A percentile compares a stretch with the other conserved stretches of the same genome.
phyloP scores from a whole-genome alignment of 92 coral and sea anemone species.

The Montipora capitata region DNA sequence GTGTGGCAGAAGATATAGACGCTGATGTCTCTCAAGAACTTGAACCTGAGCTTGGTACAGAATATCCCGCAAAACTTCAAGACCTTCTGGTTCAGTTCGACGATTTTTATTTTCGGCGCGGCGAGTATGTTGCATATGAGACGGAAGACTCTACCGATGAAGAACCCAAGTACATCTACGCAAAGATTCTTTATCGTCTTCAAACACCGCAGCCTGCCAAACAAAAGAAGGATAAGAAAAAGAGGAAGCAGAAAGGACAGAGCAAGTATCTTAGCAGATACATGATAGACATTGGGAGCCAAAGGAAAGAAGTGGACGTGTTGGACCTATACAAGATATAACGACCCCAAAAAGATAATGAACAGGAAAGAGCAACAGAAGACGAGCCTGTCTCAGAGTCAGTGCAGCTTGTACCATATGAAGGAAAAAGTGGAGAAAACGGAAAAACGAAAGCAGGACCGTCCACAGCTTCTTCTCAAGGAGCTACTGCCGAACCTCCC shows the following conservation, averaged over 20 bases:
- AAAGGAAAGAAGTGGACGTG: constrained; percentile 84
- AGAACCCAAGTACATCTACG: constrained; percentile 69
- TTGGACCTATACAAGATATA: constrained; percentile 86
- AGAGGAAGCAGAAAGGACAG: constrained; percentile 70
- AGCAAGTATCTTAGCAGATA: constrained; percentile 75
- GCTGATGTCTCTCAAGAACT: not conserved
- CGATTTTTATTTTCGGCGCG: constrained; percentile 80
- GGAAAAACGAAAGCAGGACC: constrained; percentile 33
- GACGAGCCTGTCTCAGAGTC: constrained; percentile 34
- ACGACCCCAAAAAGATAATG: constrained; percentile 60
- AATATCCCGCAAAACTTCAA: constrained; percentile 72
- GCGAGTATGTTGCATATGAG: constrained; percentile 90
- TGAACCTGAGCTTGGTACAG: constrained; percentile 70
- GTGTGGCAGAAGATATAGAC: constrained; percentile 56
- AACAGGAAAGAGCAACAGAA: constrained; percentile 30
- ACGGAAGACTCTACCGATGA: constrained; percentile 64
- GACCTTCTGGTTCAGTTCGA: constrained; percentile 77
- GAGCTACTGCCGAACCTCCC: constrained; percentile 26
- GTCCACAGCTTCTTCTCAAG: constrained; percentile 48
- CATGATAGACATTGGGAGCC: constrained; percentile 86
- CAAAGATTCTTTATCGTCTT: constrained; percentile 64
- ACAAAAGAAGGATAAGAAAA: constrained; percentile 67
- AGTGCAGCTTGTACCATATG: constrained; percentile 69
- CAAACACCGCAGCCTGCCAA: constrained; percentile 53
- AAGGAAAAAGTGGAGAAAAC: constrained; percentile 27